Conservation (phyloP, 2,888 invertebrate species). For the Clunio marinus region DNA sequence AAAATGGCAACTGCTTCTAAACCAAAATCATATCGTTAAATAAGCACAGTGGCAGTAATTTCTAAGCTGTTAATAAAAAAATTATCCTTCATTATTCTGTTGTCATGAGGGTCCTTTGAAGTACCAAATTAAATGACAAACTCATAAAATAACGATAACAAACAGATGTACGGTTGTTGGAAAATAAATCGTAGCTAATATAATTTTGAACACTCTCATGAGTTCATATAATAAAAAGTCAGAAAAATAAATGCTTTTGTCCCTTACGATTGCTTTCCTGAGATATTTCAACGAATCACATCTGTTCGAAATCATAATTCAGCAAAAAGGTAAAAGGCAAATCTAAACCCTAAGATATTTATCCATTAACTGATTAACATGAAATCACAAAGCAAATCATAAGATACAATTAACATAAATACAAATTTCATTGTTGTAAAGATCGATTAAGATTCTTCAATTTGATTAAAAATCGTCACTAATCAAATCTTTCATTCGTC, state of each 20-base stretch:
- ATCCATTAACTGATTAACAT: slow-evolving; percentile 14
- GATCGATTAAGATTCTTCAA: background rate
- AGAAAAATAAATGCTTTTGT: background rate
- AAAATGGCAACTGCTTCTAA: background rate
- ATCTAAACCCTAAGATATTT: background rate
- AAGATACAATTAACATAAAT: background rate
- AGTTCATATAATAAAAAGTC: background rate
- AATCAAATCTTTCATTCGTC: too few relatives aligned
- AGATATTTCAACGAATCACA: background rate
- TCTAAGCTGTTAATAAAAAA: slow-evolving; percentile 17
- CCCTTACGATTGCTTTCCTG: too few relatives aligned
- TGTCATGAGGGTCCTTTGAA: background rate
- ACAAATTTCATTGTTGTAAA: background rate
- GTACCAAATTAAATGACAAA: slow-evolving; percentile 7
- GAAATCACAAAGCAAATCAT: slow-evolving; percentile 4
- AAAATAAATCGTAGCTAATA: background rate
- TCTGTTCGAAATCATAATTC: background rate
- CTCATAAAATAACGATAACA: slow-evolving; percentile 21
- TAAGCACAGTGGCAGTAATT: background rate
- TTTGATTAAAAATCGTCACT: background rate
- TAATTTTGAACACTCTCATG: background rate
- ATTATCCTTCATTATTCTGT: slow-evolving; percentile 1
- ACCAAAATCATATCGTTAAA: too few relatives aligned
- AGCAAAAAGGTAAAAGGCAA: background rate
- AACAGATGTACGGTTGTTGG: slow-evolving; percentile 1